Percentiles rank a stretch among this genome's conserved stretches.
Conservation (phyloP, 2,888 invertebrate genomes). For the Diaprepes abbreviatus region DNA sequence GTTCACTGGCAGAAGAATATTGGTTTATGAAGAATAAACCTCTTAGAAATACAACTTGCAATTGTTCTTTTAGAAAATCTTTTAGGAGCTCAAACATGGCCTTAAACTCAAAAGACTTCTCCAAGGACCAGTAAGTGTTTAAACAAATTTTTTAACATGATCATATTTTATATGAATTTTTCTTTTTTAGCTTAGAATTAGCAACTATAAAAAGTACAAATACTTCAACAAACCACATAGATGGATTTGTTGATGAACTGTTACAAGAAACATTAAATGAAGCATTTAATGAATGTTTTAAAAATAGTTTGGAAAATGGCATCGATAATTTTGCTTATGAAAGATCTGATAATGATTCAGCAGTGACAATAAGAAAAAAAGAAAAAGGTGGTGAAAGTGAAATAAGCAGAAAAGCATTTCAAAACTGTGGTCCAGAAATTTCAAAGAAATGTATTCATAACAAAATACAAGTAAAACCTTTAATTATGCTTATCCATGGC, state of each 20-base stretch:
- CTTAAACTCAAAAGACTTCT: constrained; percentile 28
- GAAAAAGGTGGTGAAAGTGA: constrained; percentile 29
- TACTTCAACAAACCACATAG: constrained; percentile 59
- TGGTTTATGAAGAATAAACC: constrained; percentile 69
- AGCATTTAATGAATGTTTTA: constrained; percentile 64
- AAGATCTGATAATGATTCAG: constrained; percentile 56
- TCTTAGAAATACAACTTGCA: constrained; percentile 63
- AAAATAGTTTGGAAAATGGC: constrained; percentile 51
- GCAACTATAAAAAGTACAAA: constrained; percentile 53
- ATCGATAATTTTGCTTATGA: constrained; percentile 61
- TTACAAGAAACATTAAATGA: constrained; percentile 64
- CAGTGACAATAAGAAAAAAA: constrained; percentile 11
- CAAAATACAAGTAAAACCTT: constrained; percentile 64
- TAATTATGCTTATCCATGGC: constrained; percentile 77
- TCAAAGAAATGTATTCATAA: constrained; percentile 41
- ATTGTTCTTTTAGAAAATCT: constrained; percentile 66
- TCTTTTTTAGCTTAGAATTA: constrained; percentile 53
- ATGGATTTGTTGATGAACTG: constrained; percentile 64
- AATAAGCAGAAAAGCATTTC: too few relatives aligned
- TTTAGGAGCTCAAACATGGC: constrained; percentile 58
- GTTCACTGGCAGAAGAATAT: constrained; percentile 67
- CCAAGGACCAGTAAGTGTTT: constrained; percentile 1
- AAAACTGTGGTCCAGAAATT: constrained; percentile 21
- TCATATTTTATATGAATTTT: constrained; percentile 10
- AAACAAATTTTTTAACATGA: background rate